phyloP scores from a whole-genome alignment of 2,888 invertebrate genomes.

The Caenorhabditis sp. region DNA sequence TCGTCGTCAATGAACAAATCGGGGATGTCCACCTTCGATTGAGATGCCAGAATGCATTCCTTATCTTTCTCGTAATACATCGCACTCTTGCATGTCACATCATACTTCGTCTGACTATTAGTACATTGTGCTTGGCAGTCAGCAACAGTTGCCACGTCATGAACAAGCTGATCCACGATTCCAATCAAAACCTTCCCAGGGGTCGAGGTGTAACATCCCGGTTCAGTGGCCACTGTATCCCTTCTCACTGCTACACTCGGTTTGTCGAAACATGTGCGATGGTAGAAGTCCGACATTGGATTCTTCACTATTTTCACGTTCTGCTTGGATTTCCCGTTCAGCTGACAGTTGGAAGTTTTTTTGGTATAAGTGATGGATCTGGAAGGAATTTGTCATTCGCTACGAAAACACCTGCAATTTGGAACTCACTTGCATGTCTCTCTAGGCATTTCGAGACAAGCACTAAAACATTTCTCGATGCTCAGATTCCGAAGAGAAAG shows the following conservation, averaged over 20 bases:
- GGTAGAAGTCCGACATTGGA: constrained; percentile 70
- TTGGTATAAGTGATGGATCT: constrained; percentile 66
- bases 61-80: constrained; percentile 78
- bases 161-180: constrained; percentile 76
- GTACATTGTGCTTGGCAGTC: constrained; percentile 73
- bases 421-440: constrained; percentile 63
- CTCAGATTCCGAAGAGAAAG: constrained; percentile 49
- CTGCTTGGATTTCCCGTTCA: constrained; percentile 67
- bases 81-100: constrained; percentile 74
- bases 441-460: constrained; percentile 64
- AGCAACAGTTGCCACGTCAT: constrained; percentile 67
- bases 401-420: neutral
- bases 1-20: constrained; percentile 77
- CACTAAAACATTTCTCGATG: constrained; percentile 56
- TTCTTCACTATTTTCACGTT: constrained; percentile 62
- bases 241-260: constrained; percentile 44
- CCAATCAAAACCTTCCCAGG: constrained; percentile 74
- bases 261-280: constrained; percentile 67
- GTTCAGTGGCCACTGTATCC: constrained; percentile 42
- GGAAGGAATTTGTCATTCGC: constrained; percentile 22
- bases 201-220: constrained; percentile 56
- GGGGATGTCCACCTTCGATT: constrained; percentile 71
- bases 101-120: constrained; percentile 66
- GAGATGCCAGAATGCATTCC: constrained; percentile 78
- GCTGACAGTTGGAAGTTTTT: constrained; percentile 63